phyloP scores from a whole-genome alignment of 1,140 invertebrate genomes.

The Helicoverpa armigera region DNA sequence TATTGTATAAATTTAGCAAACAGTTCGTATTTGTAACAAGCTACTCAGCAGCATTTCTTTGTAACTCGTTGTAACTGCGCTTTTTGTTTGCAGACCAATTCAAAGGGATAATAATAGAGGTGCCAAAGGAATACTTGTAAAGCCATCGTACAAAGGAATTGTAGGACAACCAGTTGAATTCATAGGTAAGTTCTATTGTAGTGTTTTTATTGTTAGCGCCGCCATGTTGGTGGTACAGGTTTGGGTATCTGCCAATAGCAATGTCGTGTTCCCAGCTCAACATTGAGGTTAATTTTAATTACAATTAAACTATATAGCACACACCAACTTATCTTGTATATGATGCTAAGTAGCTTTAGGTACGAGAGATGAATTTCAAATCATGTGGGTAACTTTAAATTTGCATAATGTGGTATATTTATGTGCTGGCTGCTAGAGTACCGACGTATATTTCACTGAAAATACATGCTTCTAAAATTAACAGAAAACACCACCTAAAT shows the following conservation, averaged over 20 bases:
- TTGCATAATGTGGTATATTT: not conserved
- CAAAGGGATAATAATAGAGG: slow-evolving; percentile 86
- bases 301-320: not conserved
- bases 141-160: slow-evolving; percentile 93
- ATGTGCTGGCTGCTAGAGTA: too few species aligned
- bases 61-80: slow-evolving; percentile 10
- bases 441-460: not conserved
- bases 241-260: slow-evolving; percentile 8
- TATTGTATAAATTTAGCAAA: slow-evolving; percentile 17
- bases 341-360: not conserved
- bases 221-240: not conserved
- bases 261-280: not conserved
- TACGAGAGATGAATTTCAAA: not conserved
- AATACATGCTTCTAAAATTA: not conserved
- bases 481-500: not conserved
- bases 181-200: slow-evolving; percentile 93
- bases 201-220: not conserved
- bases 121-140: slow-evolving; percentile 94
- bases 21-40: not conserved
- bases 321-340: not conserved
- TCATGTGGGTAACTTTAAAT: not conserved
- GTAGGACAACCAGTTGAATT: slow-evolving; percentile 97
- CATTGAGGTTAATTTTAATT: not conserved
- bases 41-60: not conserved
- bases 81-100: slow-evolving; percentile 78